Evolutionary conservation across 2,113 vertebrate species (phyloP), one percentile per base, ranked within the genome.

Genomic region (Poeciliopsis turrubarensis): DNA sequence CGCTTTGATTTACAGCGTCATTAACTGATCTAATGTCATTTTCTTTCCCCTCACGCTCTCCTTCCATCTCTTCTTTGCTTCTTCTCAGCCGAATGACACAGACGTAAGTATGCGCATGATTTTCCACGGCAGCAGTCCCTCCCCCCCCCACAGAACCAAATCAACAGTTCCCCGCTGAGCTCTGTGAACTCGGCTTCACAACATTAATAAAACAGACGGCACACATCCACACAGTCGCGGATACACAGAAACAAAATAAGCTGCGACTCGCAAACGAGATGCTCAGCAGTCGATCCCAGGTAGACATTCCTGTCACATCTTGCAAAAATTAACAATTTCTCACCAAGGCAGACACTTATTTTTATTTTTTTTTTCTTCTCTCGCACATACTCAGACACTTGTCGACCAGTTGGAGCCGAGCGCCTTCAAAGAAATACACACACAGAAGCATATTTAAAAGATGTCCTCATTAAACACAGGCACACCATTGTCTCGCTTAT

Each of bases 11-110:
- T 71, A 41, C 60, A 76, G 10, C 64, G 41, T 75, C 62, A 75
- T 80, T 75, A 83, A 81, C 70, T 78, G 66, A 73, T 80, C 72
- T 76, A 76, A 78, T 75, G n/a, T 70, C 66, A 73, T 47, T 57
- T 17, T 57, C 10, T 70, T 76, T 51, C 34, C 77, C 66, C 73
- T 51, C 22, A 31, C 39, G 19, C 30, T 57, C 47, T 76, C 25
- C 14, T 71, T 75, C 72, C 63, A 12, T 81, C 65, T 72, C 73
- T 47, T 70, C 17, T 70, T 39, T 29, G 6, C 54, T n/a, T 83
- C 74, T 63, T 79, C 62, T 30, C 85, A 91, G 89, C 86, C 85
- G 74, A 92, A 90, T 32, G 86, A 91, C 86, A 93, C 92, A 66
- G 90, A 92, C 82, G 92, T 93, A 86, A 93, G 91, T 92, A 77